A percentile compares a stretch with the other conserved stretches of the same genome.
Evolutionary conservation across 2,113 vertebrate genomes (phyloP).

Genomic region (Fukomys damarensis): DNA sequence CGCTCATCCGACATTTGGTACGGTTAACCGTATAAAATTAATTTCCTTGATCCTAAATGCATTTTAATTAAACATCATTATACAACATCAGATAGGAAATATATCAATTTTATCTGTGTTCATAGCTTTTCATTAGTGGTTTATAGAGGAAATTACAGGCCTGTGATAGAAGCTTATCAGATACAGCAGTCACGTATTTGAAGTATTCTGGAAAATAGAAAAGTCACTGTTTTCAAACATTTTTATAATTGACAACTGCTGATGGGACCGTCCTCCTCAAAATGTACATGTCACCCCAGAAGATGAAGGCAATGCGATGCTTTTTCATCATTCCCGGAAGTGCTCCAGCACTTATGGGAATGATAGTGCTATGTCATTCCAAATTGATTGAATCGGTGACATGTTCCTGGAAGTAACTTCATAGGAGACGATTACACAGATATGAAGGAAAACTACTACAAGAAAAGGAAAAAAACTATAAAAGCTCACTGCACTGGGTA

Average conservation of each 20-base stretch:
- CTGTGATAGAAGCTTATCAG: slow-evolving; percentile 40
- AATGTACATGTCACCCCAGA: neutral
- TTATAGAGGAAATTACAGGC: slow-evolving; percentile 68
- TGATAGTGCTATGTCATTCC: slow-evolving; percentile 49
- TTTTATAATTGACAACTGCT: slow-evolving; percentile 41
- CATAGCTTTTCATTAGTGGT: slow-evolving; percentile 42
- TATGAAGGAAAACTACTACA: slow-evolving; percentile 53
- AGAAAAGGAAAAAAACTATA: neutral
- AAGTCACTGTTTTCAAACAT: slow-evolving; percentile 20
- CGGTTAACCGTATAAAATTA: slow-evolving; percentile 70
- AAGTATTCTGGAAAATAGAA: slow-evolving; percentile 42
- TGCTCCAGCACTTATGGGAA: slow-evolving; percentile 40
- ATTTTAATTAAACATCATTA: slow-evolving; percentile 75
- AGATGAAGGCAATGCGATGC: neutral
- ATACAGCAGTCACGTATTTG: neutral
- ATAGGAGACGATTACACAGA: slow-evolving; percentile 26
- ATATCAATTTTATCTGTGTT: slow-evolving; percentile 31
- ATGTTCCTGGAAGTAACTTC: slow-evolving; percentile 65
- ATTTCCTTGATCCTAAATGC: slow-evolving; percentile 68
- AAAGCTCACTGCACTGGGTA: neutral
- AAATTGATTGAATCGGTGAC: slow-evolving; percentile 63
- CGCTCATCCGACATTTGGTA: slow-evolving; percentile 50
- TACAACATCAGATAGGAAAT: slow-evolving; percentile 14
- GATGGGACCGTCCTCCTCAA: neutral
- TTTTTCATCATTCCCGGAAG: slow-evolving; percentile 50